These are phyloP conservation scores for Paratilapia polleni DNA, from an alignment of 2,113 vertebrate genomes.

Conservation along the genomic window DNA sequence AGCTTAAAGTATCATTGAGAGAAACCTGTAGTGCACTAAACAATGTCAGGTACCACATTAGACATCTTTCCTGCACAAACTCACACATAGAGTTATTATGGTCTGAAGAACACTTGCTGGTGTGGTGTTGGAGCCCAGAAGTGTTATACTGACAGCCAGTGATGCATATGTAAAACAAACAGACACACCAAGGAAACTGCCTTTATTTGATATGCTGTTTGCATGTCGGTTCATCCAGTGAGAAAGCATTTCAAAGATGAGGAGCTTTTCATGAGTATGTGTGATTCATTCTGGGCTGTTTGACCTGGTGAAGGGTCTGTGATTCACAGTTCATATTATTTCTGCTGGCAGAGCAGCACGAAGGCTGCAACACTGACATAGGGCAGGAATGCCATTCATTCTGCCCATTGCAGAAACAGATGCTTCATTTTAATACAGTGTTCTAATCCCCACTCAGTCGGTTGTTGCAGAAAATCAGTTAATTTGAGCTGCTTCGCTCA, in stretches of 20 bases:
- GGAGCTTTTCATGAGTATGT: slow-evolving; percentile 44
- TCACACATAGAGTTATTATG: not conserved
- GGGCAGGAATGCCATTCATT: slow-evolving; percentile 18
- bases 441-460: slow-evolving; percentile 41
- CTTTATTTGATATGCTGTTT: slow-evolving; percentile 53
- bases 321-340: slow-evolving; percentile 63
- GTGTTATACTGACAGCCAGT: not conserved
- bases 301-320: slow-evolving; percentile 57
- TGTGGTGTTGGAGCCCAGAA: not conserved
- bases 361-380: slow-evolving; percentile 16
- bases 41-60: slow-evolving; percentile 6
- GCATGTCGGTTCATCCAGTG: slow-evolving; percentile 49
- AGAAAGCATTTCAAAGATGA: slow-evolving; percentile 57
- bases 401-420: slow-evolving; percentile 35
- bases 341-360: slow-evolving; percentile 50
- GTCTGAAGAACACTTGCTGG: not conserved
- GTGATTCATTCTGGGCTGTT: slow-evolving; percentile 46
- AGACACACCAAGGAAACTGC: slow-evolving; percentile 27
- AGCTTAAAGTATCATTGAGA: not conserved
- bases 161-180: slow-evolving; percentile 27
- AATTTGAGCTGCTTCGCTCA: slow-evolving; percentile 51
- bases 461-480: slow-evolving; percentile 54
- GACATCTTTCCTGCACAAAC: not conserved
- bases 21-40: not conserved
- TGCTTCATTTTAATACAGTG: slow-evolving; percentile 52